Evolutionary conservation across 2,888 invertebrate species (phyloP).

Genomic region (Trichopria drosophilae): DNA sequence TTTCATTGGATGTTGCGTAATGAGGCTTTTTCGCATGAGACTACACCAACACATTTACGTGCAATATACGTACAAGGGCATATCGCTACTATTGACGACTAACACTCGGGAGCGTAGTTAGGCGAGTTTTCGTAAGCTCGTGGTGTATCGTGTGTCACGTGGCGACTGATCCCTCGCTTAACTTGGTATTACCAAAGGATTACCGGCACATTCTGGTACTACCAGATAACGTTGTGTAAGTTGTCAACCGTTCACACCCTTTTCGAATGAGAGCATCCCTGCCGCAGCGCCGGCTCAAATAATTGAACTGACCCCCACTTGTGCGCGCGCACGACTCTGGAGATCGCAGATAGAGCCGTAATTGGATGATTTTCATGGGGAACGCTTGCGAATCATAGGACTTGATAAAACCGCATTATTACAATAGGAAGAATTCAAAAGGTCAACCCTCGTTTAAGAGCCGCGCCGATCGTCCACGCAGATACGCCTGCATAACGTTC

Average conservation of each 20-base stretch:
- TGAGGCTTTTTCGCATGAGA: too few species aligned
- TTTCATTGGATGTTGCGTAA: too few species aligned
- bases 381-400: too few species aligned
- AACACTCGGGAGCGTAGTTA: too few species aligned
- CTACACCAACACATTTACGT: too few species aligned
- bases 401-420: too few species aligned
- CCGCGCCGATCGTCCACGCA: too few species aligned
- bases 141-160: constrained; percentile 51
- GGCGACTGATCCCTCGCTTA: constrained; percentile 49
- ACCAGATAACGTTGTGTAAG: constrained; percentile 56
- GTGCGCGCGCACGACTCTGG: constrained; percentile 30
- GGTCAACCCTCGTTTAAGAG: too few species aligned
- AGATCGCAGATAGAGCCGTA: constrained; percentile 50
- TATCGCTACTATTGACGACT: too few species aligned
- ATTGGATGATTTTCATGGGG: constrained; percentile 57
- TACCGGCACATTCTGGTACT: constrained; percentile 52
- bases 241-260: constrained; percentile 51
- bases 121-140: constrained; percentile 31
- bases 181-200: constrained; percentile 53
- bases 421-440: too few species aligned
- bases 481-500: too few species aligned
- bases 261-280: constrained; percentile 38
- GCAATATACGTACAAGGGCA: too few species aligned
- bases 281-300: constrained; percentile 36
- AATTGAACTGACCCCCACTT: constrained; percentile 40